phyloP scores from a whole-genome alignment of 2,797 vertebrate genomes.

The Parauchenoglanis ngamensis region DNA sequence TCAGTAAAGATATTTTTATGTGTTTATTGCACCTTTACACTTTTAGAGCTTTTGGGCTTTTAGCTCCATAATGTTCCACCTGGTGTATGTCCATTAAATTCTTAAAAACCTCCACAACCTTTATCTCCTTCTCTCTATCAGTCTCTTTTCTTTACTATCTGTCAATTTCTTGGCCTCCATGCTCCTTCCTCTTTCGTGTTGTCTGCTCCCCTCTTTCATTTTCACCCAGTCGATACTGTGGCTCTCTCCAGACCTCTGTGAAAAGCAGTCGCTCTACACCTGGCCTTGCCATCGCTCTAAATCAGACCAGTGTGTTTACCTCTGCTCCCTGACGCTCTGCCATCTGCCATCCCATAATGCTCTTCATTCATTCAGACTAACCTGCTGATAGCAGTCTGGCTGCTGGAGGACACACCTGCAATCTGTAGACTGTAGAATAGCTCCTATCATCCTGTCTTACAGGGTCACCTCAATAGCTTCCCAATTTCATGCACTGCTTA shows the following conservation, averaged over 20 bases:
- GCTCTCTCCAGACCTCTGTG: slow-evolving; percentile 41
- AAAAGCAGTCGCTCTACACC: slow-evolving; percentile 49
- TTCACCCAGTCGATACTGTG: slow-evolving; percentile 22
- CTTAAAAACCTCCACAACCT: slow-evolving; percentile 18
- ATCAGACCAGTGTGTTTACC: slow-evolving; percentile 43
- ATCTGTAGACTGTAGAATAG: slow-evolving; percentile 26
- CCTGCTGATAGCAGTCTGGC: slow-evolving; percentile 36
- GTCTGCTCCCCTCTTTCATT: neutral
- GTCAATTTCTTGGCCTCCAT: slow-evolving; percentile 9
- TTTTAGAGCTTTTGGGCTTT: neutral
- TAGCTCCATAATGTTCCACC: neutral
- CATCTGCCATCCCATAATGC: slow-evolving; percentile 50
- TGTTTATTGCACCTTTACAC: neutral
- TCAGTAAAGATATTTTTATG: neutral
- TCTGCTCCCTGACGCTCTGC: slow-evolving; percentile 46
- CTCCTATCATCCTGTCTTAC: slow-evolving; percentile 11
- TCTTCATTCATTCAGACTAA: slow-evolving; percentile 50
- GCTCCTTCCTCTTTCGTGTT: neutral
- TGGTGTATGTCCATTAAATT: slow-evolving; percentile 1
- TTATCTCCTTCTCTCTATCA: neutral
- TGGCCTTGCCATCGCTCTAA: slow-evolving; percentile 48
- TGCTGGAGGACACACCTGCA: slow-evolving; percentile 29
- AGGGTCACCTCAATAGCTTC: slow-evolving; percentile 36
- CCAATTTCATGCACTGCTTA: slow-evolving; percentile 40
- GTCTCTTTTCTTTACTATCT: slow-evolving; percentile 19